Evolutionary conservation across 2,888 invertebrate genomes (phyloP).

Genomic region (Saturnia japonica): DNA sequence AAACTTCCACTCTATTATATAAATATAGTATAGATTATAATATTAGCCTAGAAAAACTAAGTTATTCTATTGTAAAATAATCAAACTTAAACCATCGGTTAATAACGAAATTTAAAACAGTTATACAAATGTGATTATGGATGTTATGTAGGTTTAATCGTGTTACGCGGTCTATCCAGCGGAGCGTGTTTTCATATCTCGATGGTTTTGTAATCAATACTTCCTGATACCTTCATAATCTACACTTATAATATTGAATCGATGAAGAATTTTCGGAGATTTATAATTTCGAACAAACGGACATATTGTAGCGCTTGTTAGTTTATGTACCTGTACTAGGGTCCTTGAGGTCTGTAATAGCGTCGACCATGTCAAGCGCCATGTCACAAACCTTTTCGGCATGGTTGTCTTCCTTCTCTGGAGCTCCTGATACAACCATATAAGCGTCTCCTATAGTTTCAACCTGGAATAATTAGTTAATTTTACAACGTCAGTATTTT

Average conservation of each 20-base stretch:
- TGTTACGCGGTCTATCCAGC: neutral
- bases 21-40: too few relatives aligned
- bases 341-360: constrained; percentile 94
- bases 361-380: constrained; percentile 98
- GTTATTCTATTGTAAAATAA: too few relatives aligned
- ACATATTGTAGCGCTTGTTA: neutral
- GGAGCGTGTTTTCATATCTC: neutral
- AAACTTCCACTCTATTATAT: too few relatives aligned
- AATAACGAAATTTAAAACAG: neutral
- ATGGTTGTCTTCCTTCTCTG: constrained; percentile 93
- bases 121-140: neutral
- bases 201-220: neutral
- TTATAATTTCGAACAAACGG: too few relatives aligned
- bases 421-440: constrained; percentile 98
- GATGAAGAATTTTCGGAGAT: too few relatives aligned
- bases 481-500: neutral
- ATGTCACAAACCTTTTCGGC: constrained; percentile 96
- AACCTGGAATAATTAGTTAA: constrained; percentile 83
- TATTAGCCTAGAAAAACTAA: too few relatives aligned
- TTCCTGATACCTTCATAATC: constrained; percentile 7
- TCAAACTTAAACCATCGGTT: too few relatives aligned
- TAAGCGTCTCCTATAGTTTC: constrained; percentile 99
- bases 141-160: neutral
- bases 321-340: constrained; percentile 89
- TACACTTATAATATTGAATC: too few relatives aligned